Conservation (phyloP, 2,113 vertebrate species). For the Brachypteracias leptosomus region DNA sequence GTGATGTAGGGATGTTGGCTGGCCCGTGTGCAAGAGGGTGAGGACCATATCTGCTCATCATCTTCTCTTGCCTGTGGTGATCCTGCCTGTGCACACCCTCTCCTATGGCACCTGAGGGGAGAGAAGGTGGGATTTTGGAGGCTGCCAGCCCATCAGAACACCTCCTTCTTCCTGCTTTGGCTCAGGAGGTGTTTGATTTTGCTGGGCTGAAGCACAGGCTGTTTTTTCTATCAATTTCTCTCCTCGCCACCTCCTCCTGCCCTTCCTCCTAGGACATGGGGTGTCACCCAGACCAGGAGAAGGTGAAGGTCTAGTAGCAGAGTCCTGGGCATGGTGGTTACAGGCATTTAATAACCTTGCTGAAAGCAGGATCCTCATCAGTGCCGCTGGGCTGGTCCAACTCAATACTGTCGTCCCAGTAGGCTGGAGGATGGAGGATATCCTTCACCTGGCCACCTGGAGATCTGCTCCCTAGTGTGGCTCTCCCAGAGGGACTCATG, state of each 20-base stretch:
- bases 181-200: neutral
- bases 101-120: neutral
- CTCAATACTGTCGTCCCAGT: neutral
- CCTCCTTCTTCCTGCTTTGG: neutral
- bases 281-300: neutral
- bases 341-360: neutral
- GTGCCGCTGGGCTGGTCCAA: accelerated
- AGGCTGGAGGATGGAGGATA: neutral
- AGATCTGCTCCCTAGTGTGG: neutral
- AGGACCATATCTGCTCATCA: neutral
- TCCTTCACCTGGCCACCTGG: neutral
- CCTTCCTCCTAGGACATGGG: neutral
- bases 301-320: neutral
- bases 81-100: neutral
- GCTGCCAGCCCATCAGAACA: neutral
- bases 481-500: neutral
- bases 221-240: neutral
- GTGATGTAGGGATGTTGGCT: neutral
- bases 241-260: neutral
- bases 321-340: neutral
- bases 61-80: neutral
- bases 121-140: neutral
- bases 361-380: neutral
- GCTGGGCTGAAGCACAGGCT: neutral
- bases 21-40: accelerated